These are phyloP conservation scores for Pyrgus malvae DNA, from an alignment of 2,888 invertebrate genomes.

Conservation along the genomic window DNA sequence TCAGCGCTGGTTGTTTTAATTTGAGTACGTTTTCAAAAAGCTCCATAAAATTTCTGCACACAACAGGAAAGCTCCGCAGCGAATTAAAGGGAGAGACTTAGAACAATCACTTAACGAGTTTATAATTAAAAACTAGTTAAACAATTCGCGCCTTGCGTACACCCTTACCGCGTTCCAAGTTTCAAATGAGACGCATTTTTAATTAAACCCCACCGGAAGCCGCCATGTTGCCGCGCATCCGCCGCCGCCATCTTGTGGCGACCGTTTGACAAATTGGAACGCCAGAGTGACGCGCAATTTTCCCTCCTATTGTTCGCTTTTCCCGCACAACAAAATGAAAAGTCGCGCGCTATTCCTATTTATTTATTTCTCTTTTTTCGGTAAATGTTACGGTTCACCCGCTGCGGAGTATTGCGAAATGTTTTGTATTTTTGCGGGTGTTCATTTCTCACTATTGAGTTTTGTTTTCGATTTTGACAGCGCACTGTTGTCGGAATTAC, in stretches of 20 bases:
- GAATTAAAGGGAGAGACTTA: constrained; percentile 25
- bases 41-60: constrained; percentile 14
- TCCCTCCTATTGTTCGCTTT: constrained; percentile 76
- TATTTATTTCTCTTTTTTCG: constrained; percentile 59
- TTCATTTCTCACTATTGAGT: constrained; percentile 61
- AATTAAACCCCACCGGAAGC: constrained; percentile 75
- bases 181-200: constrained; percentile 76
- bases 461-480: constrained; percentile 53
- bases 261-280: constrained; percentile 81
- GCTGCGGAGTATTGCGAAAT: constrained; percentile 48
- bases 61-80: constrained; percentile 20
- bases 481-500: constrained; percentile 27
- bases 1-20: constrained; percentile 17
- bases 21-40: constrained; percentile 13
- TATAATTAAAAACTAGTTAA: constrained; percentile 45
- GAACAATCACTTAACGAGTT: constrained; percentile 34
- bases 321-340: constrained; percentile 79
- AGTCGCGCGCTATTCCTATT: constrained; percentile 68
- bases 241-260: constrained; percentile 74
- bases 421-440: constrained; percentile 56
- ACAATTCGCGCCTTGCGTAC: constrained; percentile 48
- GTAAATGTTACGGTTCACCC: constrained; percentile 57
- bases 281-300: constrained; percentile 81
- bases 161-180: constrained; percentile 48
- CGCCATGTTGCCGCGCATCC: constrained; percentile 66